Evolutionary conservation across 2,113 vertebrate species (phyloP), one percentile per base, ranked within the genome.

Genomic region (Pseudopipra pipra): DNA sequence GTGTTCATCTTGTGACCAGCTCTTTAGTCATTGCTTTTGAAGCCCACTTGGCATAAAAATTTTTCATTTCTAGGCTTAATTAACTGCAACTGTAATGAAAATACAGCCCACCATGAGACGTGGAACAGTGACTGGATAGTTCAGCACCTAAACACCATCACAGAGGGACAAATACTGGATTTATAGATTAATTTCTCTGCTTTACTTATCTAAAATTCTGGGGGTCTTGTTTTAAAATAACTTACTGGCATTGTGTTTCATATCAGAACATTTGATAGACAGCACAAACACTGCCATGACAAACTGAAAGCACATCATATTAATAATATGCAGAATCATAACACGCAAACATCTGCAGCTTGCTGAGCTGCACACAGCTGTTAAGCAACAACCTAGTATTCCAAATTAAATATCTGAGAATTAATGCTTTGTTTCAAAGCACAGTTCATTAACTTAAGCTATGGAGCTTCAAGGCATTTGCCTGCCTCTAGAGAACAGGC

Each of bases 21-120:
- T 90, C 83, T 90, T 91, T 51, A 85, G 73, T 84, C 88, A 82
- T 23, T 79, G 66, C 83, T 93, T 95, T 73, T 84, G 90, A 96
- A 95, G 33, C 54, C 66, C 61, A 80, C 20, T 93, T 87, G 39
- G 61, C 41, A 82, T 24, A 79, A 87, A 80, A 89, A 88, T 27
- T 30, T 52, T 84, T 83, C 44, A 78, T 70, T 73, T 89, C 80
- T 61, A 72, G 39, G 61, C 68, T 95, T 95, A 93, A 92, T 93
- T 93, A 89, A 84, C 47, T 56, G 43, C 81, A 92, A 59, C 52
- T 85, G 43, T 77, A 92, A 93, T 49, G 75, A 95, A 87, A 52
- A 89, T 47, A 44, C 3, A 96, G 65, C 59, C 31, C 61, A 72
- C 18, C 47, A 74, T 2, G 74, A 85, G 23, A 92, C 31, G 52